Percentiles rank a stretch among this genome's conserved stretches.
Conservation (phyloP, 1,140 invertebrate genomes). For the Thereuonema tuberculata region DNA sequence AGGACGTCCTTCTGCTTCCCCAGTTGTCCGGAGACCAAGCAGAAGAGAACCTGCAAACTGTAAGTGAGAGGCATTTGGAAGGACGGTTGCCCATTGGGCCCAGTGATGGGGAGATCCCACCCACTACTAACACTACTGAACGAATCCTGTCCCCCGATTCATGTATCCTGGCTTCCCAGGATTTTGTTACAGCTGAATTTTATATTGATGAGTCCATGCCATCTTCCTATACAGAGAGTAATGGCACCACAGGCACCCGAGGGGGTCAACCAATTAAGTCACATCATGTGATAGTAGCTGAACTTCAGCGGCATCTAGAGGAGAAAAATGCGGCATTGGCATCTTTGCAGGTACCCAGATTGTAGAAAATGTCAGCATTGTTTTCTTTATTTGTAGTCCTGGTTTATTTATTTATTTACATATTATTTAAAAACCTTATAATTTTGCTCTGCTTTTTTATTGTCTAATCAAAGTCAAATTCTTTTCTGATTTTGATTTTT, state of each 20-base stretch:
- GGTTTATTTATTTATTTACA: too few species aligned
- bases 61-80: too few species aligned
- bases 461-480: too few species aligned
- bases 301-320: constrained; percentile 25
- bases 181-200: constrained; percentile 64
- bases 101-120: neutral
- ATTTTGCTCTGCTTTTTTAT: too few species aligned
- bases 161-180: constrained; percentile 26
- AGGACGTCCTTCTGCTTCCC: too few species aligned
- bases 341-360: constrained; percentile 43
- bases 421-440: too few species aligned
- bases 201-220: constrained; percentile 67
- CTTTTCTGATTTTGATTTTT: too few species aligned
- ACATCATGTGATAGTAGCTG: constrained; percentile 22
- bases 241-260: constrained; percentile 17
- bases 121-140: neutral
- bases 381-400: too few species aligned
- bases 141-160: constrained; percentile 21
- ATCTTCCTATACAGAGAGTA: constrained; percentile 31
- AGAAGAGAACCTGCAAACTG: too few species aligned
- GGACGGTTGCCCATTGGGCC: neutral
- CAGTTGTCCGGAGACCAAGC: too few species aligned
- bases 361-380: too few species aligned
- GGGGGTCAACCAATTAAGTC: constrained; percentile 13
- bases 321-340: constrained; percentile 45